Conservation (phyloP, 2,113 vertebrate species). For the Danionella cerebrum region DNA sequence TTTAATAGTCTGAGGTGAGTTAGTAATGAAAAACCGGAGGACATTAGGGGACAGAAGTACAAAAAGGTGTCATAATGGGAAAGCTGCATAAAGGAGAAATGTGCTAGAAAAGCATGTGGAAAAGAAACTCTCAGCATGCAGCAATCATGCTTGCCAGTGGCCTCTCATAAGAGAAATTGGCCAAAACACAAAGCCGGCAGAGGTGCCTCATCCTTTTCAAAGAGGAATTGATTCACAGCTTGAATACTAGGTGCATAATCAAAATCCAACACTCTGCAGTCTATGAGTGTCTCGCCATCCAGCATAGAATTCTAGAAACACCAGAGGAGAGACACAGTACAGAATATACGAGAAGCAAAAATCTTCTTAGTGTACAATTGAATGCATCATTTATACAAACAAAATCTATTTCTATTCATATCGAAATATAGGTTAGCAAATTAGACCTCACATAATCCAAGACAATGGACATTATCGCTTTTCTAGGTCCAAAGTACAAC, state of each 20-base stretch:
- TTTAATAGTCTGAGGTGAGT: background rate
- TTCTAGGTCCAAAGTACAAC: too few relatives aligned
- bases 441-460: too few relatives aligned
- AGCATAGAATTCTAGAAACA: background rate
- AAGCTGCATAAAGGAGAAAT: background rate
- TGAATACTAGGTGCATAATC: slow-evolving; percentile 7
- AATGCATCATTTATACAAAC: too few relatives aligned
- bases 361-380: background rate
- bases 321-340: background rate
- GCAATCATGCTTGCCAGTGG: slow-evolving; percentile 2
- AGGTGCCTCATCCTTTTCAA: slow-evolving; percentile 10
- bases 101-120: background rate
- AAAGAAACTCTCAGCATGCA: background rate
- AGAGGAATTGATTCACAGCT: slow-evolving; percentile 20
- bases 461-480: too few relatives aligned
- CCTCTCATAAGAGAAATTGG: slow-evolving; percentile 10
- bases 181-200: slow-evolving; percentile 9
- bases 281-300: background rate
- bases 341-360: background rate
- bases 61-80: background rate
- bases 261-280: slow-evolving; percentile 5
- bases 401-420: too few relatives aligned
- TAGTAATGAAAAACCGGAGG: background rate
- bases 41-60: background rate
- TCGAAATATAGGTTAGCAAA: too few relatives aligned